Conservation (phyloP, 2,113 vertebrate genomes). For the Etheostoma spectabile region DNA sequence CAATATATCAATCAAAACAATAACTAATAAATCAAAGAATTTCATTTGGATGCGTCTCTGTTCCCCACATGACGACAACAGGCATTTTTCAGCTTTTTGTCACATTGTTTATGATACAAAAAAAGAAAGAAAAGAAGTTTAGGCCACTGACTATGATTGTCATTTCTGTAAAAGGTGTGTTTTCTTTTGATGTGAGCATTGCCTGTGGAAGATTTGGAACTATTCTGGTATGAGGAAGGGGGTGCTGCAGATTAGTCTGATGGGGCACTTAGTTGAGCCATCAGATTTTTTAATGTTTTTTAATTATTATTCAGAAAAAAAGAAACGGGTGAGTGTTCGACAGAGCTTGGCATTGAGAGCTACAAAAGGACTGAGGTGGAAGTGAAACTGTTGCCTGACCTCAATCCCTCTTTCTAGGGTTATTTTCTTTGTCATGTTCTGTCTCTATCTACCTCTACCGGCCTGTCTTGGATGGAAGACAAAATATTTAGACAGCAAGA, state of each 20-base stretch:
- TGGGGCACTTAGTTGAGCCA: constrained; percentile 3
- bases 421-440: constrained; percentile 12
- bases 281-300: not conserved
- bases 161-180: constrained; percentile 48
- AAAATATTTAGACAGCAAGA: constrained; percentile 42
- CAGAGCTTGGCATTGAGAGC: constrained; percentile 14
- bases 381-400: constrained; percentile 27
- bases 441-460: constrained; percentile 27
- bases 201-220: constrained; percentile 40
- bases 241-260: constrained; percentile 9
- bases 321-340: constrained; percentile 2
- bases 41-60: not conserved
- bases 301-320: constrained; percentile 14
- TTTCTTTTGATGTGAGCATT: not conserved
- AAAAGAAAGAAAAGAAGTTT: constrained; percentile 19
- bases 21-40: constrained; percentile 2
- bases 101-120: constrained; percentile 12
- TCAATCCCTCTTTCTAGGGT: constrained; percentile 15
- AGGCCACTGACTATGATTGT: constrained; percentile 73
- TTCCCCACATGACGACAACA: not conserved
- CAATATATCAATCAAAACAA: constrained; percentile 1
- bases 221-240: constrained; percentile 15
- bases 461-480: constrained; percentile 63
- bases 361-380: constrained; percentile 13
- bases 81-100: not conserved